Evolutionary conservation across 2,113 vertebrate species (phyloP).

Genomic region (Gallinago paraguaiae): DNA sequence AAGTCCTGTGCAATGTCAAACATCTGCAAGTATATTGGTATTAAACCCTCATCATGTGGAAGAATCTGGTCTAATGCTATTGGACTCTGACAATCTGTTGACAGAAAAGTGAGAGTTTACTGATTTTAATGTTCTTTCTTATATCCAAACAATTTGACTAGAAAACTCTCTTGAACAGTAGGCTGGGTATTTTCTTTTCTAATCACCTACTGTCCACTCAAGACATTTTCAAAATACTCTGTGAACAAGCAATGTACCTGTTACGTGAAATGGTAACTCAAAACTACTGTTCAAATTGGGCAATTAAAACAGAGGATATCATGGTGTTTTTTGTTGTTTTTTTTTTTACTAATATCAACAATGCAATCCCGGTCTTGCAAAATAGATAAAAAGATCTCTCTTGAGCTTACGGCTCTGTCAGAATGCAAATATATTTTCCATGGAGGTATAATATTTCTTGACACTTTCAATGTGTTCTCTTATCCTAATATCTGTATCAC

Average conservation of each 20-base stretch:
- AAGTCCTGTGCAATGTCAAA: background rate
- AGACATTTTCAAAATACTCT: background rate
- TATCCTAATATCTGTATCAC: background rate
- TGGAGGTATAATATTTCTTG: background rate
- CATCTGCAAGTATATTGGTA: background rate
- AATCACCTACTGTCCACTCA: background rate
- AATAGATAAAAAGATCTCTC: background rate
- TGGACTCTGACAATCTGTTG: background rate
- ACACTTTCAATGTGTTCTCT: background rate
- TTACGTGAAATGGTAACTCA: background rate
- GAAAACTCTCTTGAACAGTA: background rate
- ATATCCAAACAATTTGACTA: background rate
- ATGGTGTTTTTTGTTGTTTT: fast-evolving
- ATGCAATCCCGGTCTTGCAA: background rate
- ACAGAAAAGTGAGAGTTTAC: background rate
- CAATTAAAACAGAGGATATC: background rate
- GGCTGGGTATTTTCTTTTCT: background rate
- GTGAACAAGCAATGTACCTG: background rate
- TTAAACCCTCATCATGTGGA: background rate
- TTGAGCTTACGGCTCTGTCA: background rate
- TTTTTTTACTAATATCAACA: background rate
- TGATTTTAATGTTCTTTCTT: background rate
- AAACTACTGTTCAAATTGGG: background rate
- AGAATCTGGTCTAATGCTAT: background rate
- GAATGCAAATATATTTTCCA: background rate